These are phyloP conservation scores for Peromyscus polionotus DNA, from an alignment of 2,113 vertebrate genomes.

Conservation along the genomic window DNA sequence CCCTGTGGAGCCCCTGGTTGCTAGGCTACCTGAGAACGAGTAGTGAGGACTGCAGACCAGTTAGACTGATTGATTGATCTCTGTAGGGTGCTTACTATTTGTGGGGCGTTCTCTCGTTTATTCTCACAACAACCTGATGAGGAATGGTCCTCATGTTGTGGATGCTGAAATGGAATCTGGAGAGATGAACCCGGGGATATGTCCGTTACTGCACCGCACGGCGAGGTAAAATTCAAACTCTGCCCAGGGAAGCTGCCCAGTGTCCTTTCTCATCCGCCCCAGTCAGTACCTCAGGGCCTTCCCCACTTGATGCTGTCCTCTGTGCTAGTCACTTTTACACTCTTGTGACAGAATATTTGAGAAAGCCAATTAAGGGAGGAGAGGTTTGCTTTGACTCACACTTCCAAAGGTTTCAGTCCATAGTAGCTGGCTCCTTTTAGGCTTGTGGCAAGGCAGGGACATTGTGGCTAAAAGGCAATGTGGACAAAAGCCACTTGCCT, in stretches of 20 bases:
- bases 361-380: neutral
- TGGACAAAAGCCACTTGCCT: neutral
- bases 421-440: neutral
- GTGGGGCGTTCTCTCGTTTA: constrained; percentile 62
- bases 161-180: neutral
- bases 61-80: constrained; percentile 36
- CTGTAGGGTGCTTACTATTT: constrained; percentile 47
- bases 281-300: neutral
- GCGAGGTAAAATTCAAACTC: neutral
- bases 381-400: neutral
- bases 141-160: neutral
- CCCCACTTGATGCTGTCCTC: neutral
- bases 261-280: neutral
- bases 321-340: neutral
- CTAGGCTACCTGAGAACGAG: constrained; percentile 52
- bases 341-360: neutral
- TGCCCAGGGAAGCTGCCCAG: neutral
- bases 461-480: neutral
- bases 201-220: neutral
- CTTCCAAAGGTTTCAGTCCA: neutral
- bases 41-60: neutral
- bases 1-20: constrained; percentile 23
- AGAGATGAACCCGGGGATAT: neutral
- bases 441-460: neutral
- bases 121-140: constrained; percentile 32